phyloP scores from a whole-genome alignment of 2,888 invertebrate genomes.

The Iphiclides podalirius region DNA sequence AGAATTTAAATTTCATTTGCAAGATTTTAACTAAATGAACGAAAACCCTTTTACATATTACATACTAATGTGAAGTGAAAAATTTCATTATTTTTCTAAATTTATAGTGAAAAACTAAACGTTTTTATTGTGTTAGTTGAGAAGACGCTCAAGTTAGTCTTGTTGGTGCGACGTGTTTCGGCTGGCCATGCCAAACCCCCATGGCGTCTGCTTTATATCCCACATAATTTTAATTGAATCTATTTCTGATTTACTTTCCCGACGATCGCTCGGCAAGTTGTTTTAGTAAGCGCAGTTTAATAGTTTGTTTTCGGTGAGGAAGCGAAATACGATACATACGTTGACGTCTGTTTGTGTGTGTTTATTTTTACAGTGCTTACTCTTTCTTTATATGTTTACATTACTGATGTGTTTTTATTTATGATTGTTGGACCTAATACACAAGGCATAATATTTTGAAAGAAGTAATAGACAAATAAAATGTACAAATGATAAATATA shows the following conservation, averaged over 20 bases:
- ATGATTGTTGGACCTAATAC: no score
- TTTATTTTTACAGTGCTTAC: conserved; percentile 2
- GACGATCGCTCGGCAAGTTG: conserved; percentile 44
- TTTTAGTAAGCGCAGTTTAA: conserved; percentile 31
- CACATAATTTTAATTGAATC: conserved; percentile 59
- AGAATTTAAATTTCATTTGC: no score
- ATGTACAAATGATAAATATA: no score
- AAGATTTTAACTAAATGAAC: no score
- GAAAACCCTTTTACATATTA: no score
- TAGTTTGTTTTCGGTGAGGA: conserved; percentile 5
- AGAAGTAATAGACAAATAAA: no score
- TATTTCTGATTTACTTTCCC: conserved; percentile 57
- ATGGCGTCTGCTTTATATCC: conserved; percentile 55
- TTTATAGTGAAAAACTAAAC: no score
- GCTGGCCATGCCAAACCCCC: conserved; percentile 32
- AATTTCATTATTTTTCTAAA: no score
- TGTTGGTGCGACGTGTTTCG: not conserved
- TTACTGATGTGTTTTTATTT: no score
- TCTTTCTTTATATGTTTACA: no score
- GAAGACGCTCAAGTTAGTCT: not conserved
- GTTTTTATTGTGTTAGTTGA: not conserved
- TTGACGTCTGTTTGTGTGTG: conserved; percentile 1
- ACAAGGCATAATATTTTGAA: no score
- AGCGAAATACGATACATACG: conserved; percentile 10
- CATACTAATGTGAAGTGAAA: no score